phyloP scores from a whole-genome alignment of 2,888 invertebrate genomes.

The Teleiodes luculella region DNA sequence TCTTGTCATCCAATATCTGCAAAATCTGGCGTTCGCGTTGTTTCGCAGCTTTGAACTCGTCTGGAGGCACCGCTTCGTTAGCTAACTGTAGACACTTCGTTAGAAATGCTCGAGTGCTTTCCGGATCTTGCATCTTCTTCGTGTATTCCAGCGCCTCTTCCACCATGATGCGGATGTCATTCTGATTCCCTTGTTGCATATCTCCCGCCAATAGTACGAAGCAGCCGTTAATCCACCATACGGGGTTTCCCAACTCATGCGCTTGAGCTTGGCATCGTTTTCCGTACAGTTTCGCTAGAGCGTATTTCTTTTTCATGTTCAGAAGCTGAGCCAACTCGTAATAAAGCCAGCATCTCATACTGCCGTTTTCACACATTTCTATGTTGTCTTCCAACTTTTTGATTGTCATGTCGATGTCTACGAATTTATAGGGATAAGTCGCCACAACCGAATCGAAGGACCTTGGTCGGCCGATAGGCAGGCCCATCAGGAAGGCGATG shows the following conservation, averaged over 20 bases:
- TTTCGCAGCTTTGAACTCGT: slow-evolving; percentile 59
- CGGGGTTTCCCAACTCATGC: slow-evolving; percentile 51
- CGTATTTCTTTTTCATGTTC: slow-evolving; percentile 64
- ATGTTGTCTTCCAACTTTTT: slow-evolving; percentile 50
- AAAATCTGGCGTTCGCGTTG: slow-evolving; percentile 57
- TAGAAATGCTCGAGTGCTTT: slow-evolving; percentile 63
- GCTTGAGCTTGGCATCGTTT: slow-evolving; percentile 68
- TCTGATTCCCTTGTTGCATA: slow-evolving; percentile 70
- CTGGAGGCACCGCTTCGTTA: slow-evolving; percentile 47
- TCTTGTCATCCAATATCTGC: slow-evolving; percentile 51
- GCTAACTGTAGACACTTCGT: slow-evolving; percentile 63
- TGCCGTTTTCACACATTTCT: slow-evolving; percentile 70
- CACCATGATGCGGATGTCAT: slow-evolving; percentile 64
- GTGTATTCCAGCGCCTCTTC: slow-evolving; percentile 66
- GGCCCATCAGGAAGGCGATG: slow-evolving; percentile 68
- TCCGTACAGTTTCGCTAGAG: slow-evolving; percentile 66
- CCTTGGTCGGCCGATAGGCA: slow-evolving; percentile 58
- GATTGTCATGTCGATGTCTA: slow-evolving; percentile 60
- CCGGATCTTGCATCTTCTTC: slow-evolving; percentile 61
- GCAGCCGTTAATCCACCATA: slow-evolving; percentile 70
- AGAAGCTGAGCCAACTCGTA: slow-evolving; percentile 63
- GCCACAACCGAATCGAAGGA: slow-evolving; percentile 74
- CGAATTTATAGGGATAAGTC: slow-evolving; percentile 65
- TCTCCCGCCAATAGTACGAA: slow-evolving; percentile 69
- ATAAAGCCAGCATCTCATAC: slow-evolving; percentile 70